Base-by-base conservation (phyloP, 2,888 invertebrate species). In the Phasia obesa region DNA sequence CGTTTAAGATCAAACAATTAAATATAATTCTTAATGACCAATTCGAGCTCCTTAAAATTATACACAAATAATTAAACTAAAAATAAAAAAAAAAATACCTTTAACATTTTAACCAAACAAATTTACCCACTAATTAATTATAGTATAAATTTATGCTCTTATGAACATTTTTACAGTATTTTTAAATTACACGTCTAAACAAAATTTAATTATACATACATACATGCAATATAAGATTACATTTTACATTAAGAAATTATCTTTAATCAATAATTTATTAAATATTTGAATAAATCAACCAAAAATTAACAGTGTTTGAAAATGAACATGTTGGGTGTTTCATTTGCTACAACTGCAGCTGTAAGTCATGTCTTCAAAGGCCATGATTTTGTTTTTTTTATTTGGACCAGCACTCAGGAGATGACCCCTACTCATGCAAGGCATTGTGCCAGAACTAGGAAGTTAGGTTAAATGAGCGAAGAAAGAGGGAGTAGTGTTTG, bases 111-210 rank as follows among this genome's bases (percentile, higher is more conserved):
- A 76, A 64, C 25, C 60, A 51, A 78, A 73, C 67, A 67, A 81
- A 76, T 75, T 57, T 70, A 70, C 82, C 74, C 69, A 78, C 69
- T 70, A 69, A 78, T 75, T 75, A 74, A 67, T 79, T 79, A 53
- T 79, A 79, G 79, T 53, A 83, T 79, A 79, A 75, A 75, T 75
- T 79, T 83, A 75, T 83, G 75, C 74, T 83, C 83, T 83, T 83
- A 83, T 83, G 79, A 83, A 65, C 75, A 44, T 79, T 77, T 79
- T 79, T 83, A 79, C 75, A 79, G 60, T 79, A 83, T 83, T 75
- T 79, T 79, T 75, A 59, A 78, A 65, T 42, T 71, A 71, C 64
- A 78, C 64, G 31, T 67, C 23, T 59, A 59, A 49, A 42, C 21
- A 6, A 6, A 11, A 51, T 49, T 70, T 42, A 60, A 55, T 62